These are phyloP conservation scores for Sphyrna mokarran DNA, from an alignment of 2,113 vertebrate genomes.

Conservation along the genomic window DNA sequence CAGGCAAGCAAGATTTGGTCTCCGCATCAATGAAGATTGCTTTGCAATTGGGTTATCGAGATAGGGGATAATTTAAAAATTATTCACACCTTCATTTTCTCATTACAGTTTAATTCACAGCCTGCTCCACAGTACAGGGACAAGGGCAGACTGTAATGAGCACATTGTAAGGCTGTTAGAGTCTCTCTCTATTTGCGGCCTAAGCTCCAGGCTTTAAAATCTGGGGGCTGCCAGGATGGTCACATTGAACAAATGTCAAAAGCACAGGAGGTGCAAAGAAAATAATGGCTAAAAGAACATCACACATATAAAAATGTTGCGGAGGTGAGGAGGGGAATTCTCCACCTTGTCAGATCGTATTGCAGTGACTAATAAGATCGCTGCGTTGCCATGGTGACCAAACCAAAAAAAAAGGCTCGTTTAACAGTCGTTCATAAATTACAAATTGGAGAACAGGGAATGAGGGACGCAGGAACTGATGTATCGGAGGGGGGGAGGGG, in stretches of 20 bases:
- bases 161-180: background rate
- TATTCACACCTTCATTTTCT: background rate
- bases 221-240: background rate
- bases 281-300: background rate
- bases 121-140: background rate
- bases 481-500: background rate
- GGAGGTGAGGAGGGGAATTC: too few species aligned
- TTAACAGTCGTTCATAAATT: conserved; percentile 39
- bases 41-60: background rate
- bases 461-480: background rate
- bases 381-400: conserved; percentile 40
- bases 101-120: background rate
- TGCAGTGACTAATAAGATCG: conserved; percentile 39
- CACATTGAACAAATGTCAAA: background rate
- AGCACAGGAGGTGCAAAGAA: background rate
- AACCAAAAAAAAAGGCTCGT: conserved; percentile 25
- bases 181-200: background rate
- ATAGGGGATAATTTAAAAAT: background rate
- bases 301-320: background rate
- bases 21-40: background rate
- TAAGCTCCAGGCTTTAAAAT: background rate
- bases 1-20: background rate
- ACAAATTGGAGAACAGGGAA: conserved; percentile 1
- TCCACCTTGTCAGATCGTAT: conserved; percentile 37
- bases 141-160: background rate